Evolutionary conservation across 53 echinoderm and acorn worm genomes (phyloP).

Genomic region (Arbacia lixula): DNA sequence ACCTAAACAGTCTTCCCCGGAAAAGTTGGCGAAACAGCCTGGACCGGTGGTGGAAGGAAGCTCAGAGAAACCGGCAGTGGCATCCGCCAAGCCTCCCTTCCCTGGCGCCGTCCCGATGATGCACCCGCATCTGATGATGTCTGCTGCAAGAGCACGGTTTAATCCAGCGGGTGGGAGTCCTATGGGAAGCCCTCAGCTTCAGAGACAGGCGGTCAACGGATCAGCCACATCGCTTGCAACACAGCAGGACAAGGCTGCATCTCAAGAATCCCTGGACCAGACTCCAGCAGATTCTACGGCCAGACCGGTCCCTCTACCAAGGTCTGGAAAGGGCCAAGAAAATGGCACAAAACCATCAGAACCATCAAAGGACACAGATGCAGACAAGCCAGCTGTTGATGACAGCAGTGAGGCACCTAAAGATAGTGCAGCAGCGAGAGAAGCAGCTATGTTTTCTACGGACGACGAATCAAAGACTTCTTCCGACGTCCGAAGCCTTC

Average conservation of each 20-base stretch:
- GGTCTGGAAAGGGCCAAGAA: background rate
- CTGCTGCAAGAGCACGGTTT: constrained; percentile 71
- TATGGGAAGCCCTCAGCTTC: constrained; percentile 13
- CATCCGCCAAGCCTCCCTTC: constrained; percentile 8
- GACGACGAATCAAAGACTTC: constrained; percentile 36
- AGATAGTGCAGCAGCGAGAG: background rate
- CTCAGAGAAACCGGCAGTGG: constrained; percentile 6
- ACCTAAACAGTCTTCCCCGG: constrained; percentile 1
- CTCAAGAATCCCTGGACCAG: constrained; percentile 49
- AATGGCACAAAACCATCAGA: background rate
- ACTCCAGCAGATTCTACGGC: background rate
- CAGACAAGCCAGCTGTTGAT: background rate
- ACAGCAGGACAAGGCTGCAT: constrained; percentile 40
- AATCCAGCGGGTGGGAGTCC: constrained; percentile 49
- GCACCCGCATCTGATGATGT: constrained; percentile 76
- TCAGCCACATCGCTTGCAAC: constrained; percentile 13
- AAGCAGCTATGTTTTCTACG: constrained; percentile 26
- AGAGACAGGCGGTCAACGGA: constrained; percentile 25
- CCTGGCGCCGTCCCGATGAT: constrained; percentile 60
- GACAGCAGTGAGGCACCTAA: constrained; percentile 15
- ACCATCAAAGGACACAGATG: background rate
- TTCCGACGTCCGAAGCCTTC: constrained; percentile 36
- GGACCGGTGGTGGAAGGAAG: constrained; percentile 8
- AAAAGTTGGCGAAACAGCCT: background rate
- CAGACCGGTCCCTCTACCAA: constrained; percentile 40